These are phyloP conservation scores for Synergus japonicus DNA, from an alignment of 2,888 invertebrate genomes.

Conservation along the genomic window DNA sequence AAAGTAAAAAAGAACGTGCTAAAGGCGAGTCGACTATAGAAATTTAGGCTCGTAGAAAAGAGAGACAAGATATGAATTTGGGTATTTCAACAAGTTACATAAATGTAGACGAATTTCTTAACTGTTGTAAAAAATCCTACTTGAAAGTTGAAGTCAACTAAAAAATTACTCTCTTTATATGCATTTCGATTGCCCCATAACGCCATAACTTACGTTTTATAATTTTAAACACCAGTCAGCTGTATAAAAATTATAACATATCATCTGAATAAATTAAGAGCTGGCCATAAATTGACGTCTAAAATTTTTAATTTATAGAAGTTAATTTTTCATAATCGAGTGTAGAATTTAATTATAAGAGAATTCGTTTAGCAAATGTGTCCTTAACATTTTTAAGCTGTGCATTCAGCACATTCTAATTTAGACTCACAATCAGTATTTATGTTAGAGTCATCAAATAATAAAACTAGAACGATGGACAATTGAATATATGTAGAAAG, in stretches of 20 bases:
- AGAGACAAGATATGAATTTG: constrained; percentile 42
- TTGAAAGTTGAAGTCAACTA: constrained; percentile 16
- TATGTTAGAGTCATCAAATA: constrained; percentile 2
- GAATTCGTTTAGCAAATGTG: not conserved
- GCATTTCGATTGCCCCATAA: not conserved
- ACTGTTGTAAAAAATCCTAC: constrained; percentile 7
- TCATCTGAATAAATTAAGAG: too few species aligned
- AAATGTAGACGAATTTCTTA: constrained; percentile 29
- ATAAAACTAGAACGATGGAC: not conserved
- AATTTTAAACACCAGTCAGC: not conserved
- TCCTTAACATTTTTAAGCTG: not conserved
- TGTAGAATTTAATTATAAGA: not conserved
- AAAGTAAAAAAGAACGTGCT: constrained; percentile 54
- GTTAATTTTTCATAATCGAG: too few species aligned
- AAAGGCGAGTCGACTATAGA: constrained; percentile 46
- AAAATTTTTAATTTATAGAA: not conserved
- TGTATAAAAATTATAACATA: too few species aligned
- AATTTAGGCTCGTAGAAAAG: constrained; percentile 45
- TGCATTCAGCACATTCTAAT: not conserved
- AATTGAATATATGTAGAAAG: not conserved
- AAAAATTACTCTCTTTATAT: not conserved
- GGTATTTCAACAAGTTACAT: constrained; percentile 42
- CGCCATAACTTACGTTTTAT: too few species aligned
- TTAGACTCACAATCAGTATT: not conserved
- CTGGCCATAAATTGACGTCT: too few species aligned